Evolutionary conservation across 2,888 invertebrate species (phyloP).

Genomic region (Drosophila colorata): DNA sequence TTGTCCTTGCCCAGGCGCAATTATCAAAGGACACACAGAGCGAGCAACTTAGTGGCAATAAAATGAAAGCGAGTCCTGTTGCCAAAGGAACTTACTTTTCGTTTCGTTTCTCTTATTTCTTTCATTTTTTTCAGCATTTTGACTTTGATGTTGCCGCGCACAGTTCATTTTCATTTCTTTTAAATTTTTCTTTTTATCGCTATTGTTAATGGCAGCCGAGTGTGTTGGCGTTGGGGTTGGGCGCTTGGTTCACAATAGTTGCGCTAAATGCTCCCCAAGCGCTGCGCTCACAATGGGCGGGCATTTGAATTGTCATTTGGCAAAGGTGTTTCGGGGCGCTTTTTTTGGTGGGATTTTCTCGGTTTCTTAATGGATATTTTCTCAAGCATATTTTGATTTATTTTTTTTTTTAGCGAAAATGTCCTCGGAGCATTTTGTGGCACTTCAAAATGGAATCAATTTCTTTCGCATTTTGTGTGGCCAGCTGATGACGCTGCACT

Average conservation of each 20-base stretch:
- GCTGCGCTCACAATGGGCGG: conserved; percentile 39
- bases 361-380: conserved; percentile 49
- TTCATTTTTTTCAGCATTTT: conserved; percentile 9
- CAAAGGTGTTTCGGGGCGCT: conserved; percentile 34
- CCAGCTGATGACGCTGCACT: conserved; percentile 75
- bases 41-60: conserved; percentile 57
- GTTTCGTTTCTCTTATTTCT: background rate
- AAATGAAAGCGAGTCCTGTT: conserved; percentile 51
- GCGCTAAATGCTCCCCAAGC: conserved; percentile 62
- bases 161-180: conserved; percentile 22
- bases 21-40: conserved; percentile 66
- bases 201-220: conserved; percentile 19
- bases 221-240: background rate
- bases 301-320: conserved; percentile 63
- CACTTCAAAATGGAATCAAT: conserved; percentile 53
- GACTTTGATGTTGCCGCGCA: conserved; percentile 42
- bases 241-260: conserved; percentile 38
- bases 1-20: conserved; percentile 59
- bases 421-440: conserved; percentile 12
- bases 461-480: conserved; percentile 40
- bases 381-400: conserved; percentile 68
- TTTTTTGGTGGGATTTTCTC: conserved; percentile 1
- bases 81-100: conserved; percentile 16
- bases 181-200: conserved; percentile 11
- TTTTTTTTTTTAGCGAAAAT: conserved; percentile 7